These are phyloP conservation scores for Dendrolimus kikuchii DNA, from an alignment of 1,140 invertebrate species.

Conservation along the genomic window DNA sequence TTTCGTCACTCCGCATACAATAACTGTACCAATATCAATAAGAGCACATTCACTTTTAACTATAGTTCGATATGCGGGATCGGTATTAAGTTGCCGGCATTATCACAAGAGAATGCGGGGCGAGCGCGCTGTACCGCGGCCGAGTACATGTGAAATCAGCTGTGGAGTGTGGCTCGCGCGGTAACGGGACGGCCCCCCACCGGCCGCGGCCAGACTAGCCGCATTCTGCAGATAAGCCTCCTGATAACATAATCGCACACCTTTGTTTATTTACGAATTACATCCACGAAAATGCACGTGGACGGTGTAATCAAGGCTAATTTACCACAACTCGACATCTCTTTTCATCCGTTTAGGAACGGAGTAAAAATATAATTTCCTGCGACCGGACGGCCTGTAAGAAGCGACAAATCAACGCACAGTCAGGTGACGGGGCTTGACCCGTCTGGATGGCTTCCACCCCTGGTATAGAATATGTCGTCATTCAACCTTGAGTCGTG, in stretches of 20 bases:
- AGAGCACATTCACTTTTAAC: constrained; percentile 33
- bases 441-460: too few species aligned
- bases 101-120: constrained; percentile 25
- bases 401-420: too few species aligned
- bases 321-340: too few species aligned
- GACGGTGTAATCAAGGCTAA: constrained; percentile 8
- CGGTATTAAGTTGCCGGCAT: constrained; percentile 38
- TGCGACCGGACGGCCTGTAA: too few species aligned
- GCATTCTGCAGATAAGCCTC: constrained; percentile 30
- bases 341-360: too few species aligned
- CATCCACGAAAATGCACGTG: constrained; percentile 22
- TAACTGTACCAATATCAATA: constrained; percentile 3
- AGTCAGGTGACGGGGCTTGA: too few species aligned
- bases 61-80: constrained; percentile 18
- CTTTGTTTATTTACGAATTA: constrained; percentile 46
- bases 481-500: too few species aligned
- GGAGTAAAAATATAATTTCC: too few species aligned
- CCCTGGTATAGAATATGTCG: too few species aligned
- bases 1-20: not conserved
- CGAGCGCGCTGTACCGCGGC: constrained; percentile 35
- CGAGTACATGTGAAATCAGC: constrained; percentile 64
- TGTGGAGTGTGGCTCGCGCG: constrained; percentile 26
- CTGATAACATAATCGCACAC: constrained; percentile 39
- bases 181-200: constrained; percentile 40
- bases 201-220: constrained; percentile 10